phyloP scores from a whole-genome alignment of 1,140 invertebrate species.

The Thaumatotibia leucotreta region DNA sequence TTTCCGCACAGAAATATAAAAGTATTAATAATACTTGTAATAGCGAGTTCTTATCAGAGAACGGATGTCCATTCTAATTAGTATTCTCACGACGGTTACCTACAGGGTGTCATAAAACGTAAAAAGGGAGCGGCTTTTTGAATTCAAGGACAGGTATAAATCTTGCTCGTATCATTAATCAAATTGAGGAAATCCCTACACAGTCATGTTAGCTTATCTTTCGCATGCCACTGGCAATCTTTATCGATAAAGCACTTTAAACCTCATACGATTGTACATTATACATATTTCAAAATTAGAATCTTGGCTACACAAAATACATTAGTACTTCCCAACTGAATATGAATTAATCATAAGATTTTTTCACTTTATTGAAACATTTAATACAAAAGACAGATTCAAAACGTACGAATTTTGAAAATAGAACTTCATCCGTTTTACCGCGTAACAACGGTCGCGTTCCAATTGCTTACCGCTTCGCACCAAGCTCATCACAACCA shows the following conservation, averaged over 20 bases:
- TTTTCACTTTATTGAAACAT: not conserved
- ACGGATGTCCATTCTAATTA: constrained; percentile 24
- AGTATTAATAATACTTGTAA: constrained; percentile 18
- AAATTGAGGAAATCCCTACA: not conserved
- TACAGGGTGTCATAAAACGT: constrained; percentile 17
- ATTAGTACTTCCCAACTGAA: too few species aligned
- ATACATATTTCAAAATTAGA: too few species aligned
- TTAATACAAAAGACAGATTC: not conserved
- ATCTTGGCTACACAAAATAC: too few species aligned
- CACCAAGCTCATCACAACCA: too few species aligned
- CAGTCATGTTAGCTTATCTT: not conserved
- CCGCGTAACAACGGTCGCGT: not conserved
- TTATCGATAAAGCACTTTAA: not conserved
- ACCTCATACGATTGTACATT: too few species aligned
- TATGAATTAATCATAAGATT: too few species aligned
- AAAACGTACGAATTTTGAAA: not conserved
- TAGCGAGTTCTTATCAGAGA: constrained; percentile 19
- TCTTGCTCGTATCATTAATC: not conserved
- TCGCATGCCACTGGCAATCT: not conserved
- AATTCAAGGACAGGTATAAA: constrained; percentile 3
- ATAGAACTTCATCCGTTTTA: not conserved
- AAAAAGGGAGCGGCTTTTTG: not conserved
- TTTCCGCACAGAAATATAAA: constrained; percentile 24
- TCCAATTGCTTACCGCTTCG: not conserved
- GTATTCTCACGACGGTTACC: constrained; percentile 16